Base-by-base conservation (phyloP, 2,888 invertebrate genomes). In the Belgica antarctica region DNA sequence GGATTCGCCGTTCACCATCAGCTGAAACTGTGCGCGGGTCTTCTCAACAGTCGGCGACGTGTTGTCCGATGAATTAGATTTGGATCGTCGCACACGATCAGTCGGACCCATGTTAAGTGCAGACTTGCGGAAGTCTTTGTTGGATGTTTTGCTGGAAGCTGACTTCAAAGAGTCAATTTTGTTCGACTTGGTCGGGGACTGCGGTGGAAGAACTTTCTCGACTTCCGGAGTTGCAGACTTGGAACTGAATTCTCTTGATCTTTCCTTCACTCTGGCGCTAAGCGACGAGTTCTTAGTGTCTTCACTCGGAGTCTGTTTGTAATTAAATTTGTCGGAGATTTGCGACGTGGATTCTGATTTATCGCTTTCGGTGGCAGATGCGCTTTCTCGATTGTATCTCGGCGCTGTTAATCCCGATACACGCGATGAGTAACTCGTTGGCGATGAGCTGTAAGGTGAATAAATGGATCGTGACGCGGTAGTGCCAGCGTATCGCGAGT, bases 81-180 rank as follows among this genome's bases (percentile, higher is more conserved):
- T 79, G 70, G 78, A 79, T 71, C 80, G 79, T 1, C 79, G 73
- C 0, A 79, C 77, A 0, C 79, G 75, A 70, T 80, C 80, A 0
- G 79, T 77, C 27, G 82, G 80, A 57, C 82, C 84, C 80, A 89
- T 87, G 77, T 89, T 90, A 12, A 89, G 77, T 0, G 86, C 86
- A 0, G 89, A 89, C 77, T 90, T 89, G 34, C 89, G 81, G 74
- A 88, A 88, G 76, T 89, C 89, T 78, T 89, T 89, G 77, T 89
- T 89, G 22, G 85, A 82, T 73, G 77, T 76, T 70, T 83, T 83
- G 34, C 77, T 73, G 15, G 73, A 71, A 7, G 81, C 81, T 61
- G 77, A 78, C 71, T 82, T 81, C 74, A 82, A 82, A 72, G 72
- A 75, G 74, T 36, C 72, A 71, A 3, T 73, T 47, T 71, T 62